These are phyloP conservation scores for Enoplosus armatus DNA, from an alignment of 2,797 vertebrate genomes.

Conservation along the genomic window DNA sequence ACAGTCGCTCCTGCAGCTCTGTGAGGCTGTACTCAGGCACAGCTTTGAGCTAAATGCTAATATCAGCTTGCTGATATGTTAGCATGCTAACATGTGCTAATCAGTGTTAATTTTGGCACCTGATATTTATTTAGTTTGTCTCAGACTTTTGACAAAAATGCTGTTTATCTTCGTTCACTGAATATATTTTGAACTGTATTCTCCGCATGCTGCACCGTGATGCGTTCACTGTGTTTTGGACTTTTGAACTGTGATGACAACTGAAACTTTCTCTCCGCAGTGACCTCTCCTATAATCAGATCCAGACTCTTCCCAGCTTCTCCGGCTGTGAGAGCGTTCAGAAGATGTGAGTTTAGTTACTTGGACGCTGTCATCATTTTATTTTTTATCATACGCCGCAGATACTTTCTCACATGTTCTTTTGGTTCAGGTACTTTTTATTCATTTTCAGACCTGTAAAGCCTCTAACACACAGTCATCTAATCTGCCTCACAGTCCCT, in stretches of 20 bases:
- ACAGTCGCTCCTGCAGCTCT: too few species aligned
- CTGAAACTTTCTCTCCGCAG: conserved; percentile 75
- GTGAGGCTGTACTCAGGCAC: too few species aligned
- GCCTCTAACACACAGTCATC: background rate
- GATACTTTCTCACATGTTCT: background rate
- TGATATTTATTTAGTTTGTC: too few species aligned
- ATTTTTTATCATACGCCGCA: background rate
- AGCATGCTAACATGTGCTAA: too few species aligned
- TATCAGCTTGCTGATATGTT: too few species aligned
- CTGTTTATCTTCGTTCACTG: background rate
- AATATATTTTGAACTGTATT: background rate
- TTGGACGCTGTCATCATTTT: background rate
- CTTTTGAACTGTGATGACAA: conserved; percentile 12
- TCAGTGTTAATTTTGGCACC: too few species aligned
- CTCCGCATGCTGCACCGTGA: background rate
- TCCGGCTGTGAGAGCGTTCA: conserved; percentile 90
- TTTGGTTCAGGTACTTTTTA: background rate
- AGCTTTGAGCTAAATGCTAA: too few species aligned
- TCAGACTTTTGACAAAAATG: too few species aligned
- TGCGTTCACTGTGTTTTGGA: conserved; percentile 43
- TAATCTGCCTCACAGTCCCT: conserved; percentile 4
- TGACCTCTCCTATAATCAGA: conserved; percentile 92
- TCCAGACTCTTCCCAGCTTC: conserved; percentile 91
- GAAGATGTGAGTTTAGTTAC: conserved; percentile 89
- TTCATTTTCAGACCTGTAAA: conserved; percentile 1